Evolutionary conservation across 2,113 vertebrate species (phyloP), one percentile per base, ranked within the genome.

Genomic region (Varanus komodoensis): DNA sequence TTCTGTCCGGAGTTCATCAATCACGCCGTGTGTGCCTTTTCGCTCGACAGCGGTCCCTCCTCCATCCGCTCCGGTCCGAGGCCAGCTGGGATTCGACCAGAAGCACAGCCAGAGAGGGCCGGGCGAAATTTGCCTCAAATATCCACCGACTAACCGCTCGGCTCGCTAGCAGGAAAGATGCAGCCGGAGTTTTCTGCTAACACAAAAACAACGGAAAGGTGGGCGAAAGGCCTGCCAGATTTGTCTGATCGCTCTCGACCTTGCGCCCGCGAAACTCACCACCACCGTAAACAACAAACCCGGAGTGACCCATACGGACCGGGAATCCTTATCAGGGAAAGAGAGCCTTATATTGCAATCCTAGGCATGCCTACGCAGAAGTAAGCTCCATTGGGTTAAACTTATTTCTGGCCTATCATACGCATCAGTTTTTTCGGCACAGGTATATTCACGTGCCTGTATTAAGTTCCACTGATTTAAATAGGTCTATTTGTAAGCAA

Each of bases 1-100:
- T 93, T 95, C 96, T 97, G 81, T 96, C 96, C 95, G 95, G 92
- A 92, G 93, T 94, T 95, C 97, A 98, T 97, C 96, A 97, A 97
- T 98, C 98, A 98, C 95, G 88, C 79, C 61, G 92, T 93, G 95
- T 94, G 95, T 95, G 87, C 97, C 95, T 97, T 96, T 96, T 94
- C 92, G 87, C 93, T 96, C 0, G 82, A 95, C 97, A 97, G 96
- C 78, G 5, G 93, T 96, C 97, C 96, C 95, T 97, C 96, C 96
- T 97, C 87, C 96, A 96, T 93, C 93, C 91, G 94, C 96, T 95
- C 34, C 89, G 92, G 92, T 88, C 94, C 91, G 84, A 32, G 95
- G 96, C 95, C 98, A 97, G 96, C 96, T 97, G 96, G 95, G 95
- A 97, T 92, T 81, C 0, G 12, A 96, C 92, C 93, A 97, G 96